A percentile compares a stretch with the other conserved stretches of the same genome.
These are phyloP conservation scores for Monomorium pharaonis DNA, from an alignment of 1,140 invertebrate genomes.

Conservation along the genomic window DNA sequence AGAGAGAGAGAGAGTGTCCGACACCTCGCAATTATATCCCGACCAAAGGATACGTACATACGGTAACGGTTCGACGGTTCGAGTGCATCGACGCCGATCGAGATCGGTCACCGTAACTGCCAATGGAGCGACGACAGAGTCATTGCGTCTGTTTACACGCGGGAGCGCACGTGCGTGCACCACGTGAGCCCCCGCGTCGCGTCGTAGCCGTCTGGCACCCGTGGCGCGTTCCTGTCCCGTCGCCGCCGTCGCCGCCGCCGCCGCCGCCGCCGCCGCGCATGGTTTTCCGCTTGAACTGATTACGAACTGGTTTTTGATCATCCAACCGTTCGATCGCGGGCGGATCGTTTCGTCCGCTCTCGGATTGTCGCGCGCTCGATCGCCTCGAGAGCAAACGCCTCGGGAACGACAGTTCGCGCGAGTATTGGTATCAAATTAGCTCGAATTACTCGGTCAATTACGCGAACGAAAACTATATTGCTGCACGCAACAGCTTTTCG, in stretches of 20 bases:
- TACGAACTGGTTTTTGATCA: constrained; percentile 82
- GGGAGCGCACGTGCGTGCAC: constrained; percentile 55
- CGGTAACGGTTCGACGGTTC: constrained; percentile 36
- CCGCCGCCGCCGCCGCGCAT: constrained; percentile 61
- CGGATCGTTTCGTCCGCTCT: constrained; percentile 62
- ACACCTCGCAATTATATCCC: constrained; percentile 67
- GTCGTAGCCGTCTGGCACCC: neutral
- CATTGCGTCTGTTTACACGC: constrained; percentile 46
- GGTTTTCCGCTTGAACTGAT: constrained; percentile 82
- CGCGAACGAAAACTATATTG: neutral
- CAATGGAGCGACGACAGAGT: constrained; percentile 25
- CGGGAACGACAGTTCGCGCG: neutral
- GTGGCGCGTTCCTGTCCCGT: neutral
- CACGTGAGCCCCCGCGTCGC: constrained; percentile 52
- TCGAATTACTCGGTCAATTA: neutral
- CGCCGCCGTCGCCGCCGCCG: neutral
- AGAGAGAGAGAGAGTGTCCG: neutral
- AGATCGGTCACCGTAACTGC: neutral
- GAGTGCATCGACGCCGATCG: constrained; percentile 46
- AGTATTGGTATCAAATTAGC: neutral
- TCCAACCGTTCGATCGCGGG: constrained; percentile 77
- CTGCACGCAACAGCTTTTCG: neutral
- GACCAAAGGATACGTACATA: constrained; percentile 14
- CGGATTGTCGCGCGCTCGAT: constrained; percentile 66
- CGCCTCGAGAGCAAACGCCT: constrained; percentile 54